A percentile compares a stretch with the other conserved stretches of the same genome.
Conservation (phyloP, 2,797 vertebrate species). For the Sebastes paucispinis region DNA sequence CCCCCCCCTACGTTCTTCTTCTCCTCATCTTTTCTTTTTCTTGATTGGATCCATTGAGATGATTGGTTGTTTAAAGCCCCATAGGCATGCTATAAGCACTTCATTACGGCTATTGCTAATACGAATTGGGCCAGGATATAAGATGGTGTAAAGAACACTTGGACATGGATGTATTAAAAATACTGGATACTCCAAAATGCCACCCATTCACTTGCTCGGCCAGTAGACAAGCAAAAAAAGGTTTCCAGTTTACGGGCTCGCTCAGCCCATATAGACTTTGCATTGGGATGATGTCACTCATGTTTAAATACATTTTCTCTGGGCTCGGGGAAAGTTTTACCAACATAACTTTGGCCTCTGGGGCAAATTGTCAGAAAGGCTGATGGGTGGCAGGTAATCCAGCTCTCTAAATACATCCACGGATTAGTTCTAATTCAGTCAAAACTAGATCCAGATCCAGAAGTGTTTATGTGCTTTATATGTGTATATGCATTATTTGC, state of each 20-base stretch:
- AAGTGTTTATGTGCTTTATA: not conserved
- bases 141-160: not conserved
- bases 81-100: not conserved
- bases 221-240: not conserved
- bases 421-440: not conserved
- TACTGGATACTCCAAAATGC: not conserved
- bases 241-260: rapidly evolving
- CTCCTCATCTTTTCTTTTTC: not conserved
- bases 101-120: not conserved
- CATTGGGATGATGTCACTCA: not conserved
- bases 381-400: not conserved
- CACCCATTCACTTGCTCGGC: not conserved
- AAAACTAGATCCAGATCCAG: not conserved
- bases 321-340: not conserved
- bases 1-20: not conserved
- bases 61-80: not conserved
- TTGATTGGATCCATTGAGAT: no score
- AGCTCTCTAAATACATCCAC: not conserved
- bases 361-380: not conserved
- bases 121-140: not conserved
- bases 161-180: not conserved
- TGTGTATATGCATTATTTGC: not conserved
- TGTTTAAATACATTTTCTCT: not conserved
- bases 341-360: not conserved
- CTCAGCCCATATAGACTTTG: not conserved